These are phyloP conservation scores for Conopomorpha cramerella DNA, from an alignment of 1,140 invertebrate species.

Conservation along the genomic window DNA sequence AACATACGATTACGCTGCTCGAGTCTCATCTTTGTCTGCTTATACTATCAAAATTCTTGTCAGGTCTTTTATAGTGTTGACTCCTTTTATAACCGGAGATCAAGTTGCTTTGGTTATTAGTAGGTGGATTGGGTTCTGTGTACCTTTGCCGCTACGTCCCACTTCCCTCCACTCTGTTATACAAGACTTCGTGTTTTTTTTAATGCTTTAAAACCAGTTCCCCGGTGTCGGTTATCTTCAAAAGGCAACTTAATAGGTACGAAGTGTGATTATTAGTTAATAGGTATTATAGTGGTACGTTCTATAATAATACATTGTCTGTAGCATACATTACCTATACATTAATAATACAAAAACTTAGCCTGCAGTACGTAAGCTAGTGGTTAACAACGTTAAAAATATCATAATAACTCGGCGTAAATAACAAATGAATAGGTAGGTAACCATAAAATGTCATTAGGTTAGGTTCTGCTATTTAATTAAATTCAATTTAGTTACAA, in stretches of 20 bases:
- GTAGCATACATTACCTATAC: constrained; percentile 4
- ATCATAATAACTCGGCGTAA: background rate
- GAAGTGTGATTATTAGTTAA: constrained; percentile 43
- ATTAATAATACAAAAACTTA: no score
- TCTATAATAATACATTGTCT: constrained; percentile 10
- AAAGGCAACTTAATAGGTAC: constrained; percentile 44
- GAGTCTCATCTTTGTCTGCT: no score
- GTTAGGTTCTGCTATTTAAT: no score
- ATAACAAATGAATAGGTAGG: background rate
- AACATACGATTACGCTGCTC: no score
- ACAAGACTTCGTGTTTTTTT: constrained; percentile 30
- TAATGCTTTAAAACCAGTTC: constrained; percentile 41
- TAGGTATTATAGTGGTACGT: constrained; percentile 21
- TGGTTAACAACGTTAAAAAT: background rate
- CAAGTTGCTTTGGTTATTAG: no score
- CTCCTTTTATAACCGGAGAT: no score
- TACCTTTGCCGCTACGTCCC: constrained; percentile 25
- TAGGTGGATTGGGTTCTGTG: constrained; percentile 31
- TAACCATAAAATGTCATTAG: background rate
- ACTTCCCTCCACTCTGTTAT: constrained; percentile 19
- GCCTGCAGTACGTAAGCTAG: no score
- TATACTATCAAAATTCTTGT: no score
- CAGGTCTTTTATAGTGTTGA: no score
- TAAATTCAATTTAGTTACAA: no score
- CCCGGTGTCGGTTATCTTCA: constrained; percentile 31